Evolutionary conservation across 2,888 invertebrate species (phyloP).

Genomic region (Dione juno): DNA sequence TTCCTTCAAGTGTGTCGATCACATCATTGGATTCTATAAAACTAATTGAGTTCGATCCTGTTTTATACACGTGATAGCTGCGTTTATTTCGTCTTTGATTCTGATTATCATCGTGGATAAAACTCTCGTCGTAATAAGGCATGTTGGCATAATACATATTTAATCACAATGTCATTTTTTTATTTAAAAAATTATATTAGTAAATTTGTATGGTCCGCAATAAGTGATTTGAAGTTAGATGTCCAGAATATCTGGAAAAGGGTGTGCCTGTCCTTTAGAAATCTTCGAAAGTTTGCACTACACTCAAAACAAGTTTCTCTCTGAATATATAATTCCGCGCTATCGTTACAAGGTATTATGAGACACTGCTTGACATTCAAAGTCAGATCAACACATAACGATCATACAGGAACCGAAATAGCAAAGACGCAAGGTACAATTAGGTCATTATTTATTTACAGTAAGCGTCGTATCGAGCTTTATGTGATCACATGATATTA

Average conservation of each 20-base stretch:
- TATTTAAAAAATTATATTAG: background rate
- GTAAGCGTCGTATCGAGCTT: constrained; percentile 64
- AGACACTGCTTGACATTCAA: constrained; percentile 46
- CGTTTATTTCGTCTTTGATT: constrained; percentile 80
- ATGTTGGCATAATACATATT: constrained; percentile 58
- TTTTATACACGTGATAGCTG: constrained; percentile 79
- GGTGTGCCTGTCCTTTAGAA: constrained; percentile 72
- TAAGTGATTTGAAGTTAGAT: background rate
- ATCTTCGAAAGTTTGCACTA: constrained; percentile 70
- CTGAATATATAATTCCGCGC: constrained; percentile 46
- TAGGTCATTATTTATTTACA: constrained; percentile 82
- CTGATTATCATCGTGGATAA: constrained; percentile 76
- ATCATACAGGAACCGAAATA: constrained; percentile 71
- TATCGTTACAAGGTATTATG: constrained; percentile 30
- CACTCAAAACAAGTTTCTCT: constrained; percentile 52
- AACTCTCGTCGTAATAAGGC: constrained; percentile 82
- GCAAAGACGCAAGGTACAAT: constrained; percentile 70
- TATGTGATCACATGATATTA: constrained; percentile 58
- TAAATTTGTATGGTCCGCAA: background rate
- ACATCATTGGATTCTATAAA: constrained; percentile 67
- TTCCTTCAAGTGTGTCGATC: constrained; percentile 68
- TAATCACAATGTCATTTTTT: constrained; percentile 7
- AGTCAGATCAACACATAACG: constrained; percentile 43
- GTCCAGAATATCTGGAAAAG: constrained; percentile 56
- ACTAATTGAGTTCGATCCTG: constrained; percentile 66